Evolutionary conservation across 2,797 vertebrate genomes (phyloP), one percentile per base, ranked within the genome.

Genomic region (Siniperca obscura): DNA sequence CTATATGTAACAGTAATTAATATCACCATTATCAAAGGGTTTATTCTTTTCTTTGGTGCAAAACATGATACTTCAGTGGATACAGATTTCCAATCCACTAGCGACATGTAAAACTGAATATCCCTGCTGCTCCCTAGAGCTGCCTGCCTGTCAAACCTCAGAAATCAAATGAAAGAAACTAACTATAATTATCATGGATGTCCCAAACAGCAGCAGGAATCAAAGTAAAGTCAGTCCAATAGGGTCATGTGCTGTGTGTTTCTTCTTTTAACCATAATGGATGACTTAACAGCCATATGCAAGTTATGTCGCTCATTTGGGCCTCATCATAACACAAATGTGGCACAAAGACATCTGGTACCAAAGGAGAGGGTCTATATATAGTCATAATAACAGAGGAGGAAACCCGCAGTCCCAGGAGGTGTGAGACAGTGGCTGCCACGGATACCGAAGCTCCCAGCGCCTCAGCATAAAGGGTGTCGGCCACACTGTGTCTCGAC

Each of bases 321-420:
- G 42, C 69, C 60, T 81, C 74, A 53, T 84, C 70, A 78, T 67
- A 82, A 83, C 59, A 83, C 75, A 55, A 68, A 77, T 36, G 57
- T 72, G 85, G 80, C 75, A 82, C 82, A 87, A 90, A 84, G 78
- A 86, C 88, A 91, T 90, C 81, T 87, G 87, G 87, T 66, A 75
- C 67, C 70, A 73, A 86, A 88, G 73, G 71, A 82, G 64, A 80
- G 70, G 57, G 27, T 86, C 93, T 94, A 93, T 90, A 94, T 93
- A 91, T 94, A 94, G 91, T 74, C 74, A 76, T 93, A 93, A 94
- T 93, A 88, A 92, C 89, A 94, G 93, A 89, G 90, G 82, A 90
- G 91, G 86, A 90, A 89, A 89, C 77, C 82, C 17, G 86, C 82
- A 66, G 82, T 89, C 92, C 90, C 81, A 50, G 71, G 85, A 93